Evolutionary conservation across 2,113 vertebrate genomes (phyloP), one percentile per base, ranked within the genome.

Genomic region (Xiphophorus hellerii): DNA sequence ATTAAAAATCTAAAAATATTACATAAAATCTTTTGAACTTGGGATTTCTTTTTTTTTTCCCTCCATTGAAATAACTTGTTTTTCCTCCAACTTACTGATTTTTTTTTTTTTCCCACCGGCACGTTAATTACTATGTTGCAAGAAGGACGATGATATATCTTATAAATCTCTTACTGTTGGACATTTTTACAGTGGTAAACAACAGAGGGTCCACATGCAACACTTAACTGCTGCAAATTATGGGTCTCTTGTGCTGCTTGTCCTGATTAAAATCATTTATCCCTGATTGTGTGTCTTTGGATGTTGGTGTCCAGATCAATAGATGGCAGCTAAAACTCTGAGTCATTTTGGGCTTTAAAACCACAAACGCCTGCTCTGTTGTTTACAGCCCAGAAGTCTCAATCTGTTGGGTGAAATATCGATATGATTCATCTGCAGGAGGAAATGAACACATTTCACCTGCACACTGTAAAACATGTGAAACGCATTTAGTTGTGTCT

Each of bases 231-330:
- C 51, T 25, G 51, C 51, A 54, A n/a, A 54, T 54, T 2, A 54
- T 11, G 5, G 22, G 17, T 54, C 51, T 25, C 17, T 22, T 54
- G 51, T 54, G 51, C 51, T 2, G 5, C 39, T 10, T 20, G 10
- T 48, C 2, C 4, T 4, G 44, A 58, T 71, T 44, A 4, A 67
- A 74, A 62, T 30, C 17, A 3, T 68, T 66, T 33, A 28, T 17
- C 51, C 1, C 0, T 51, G 0, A 54, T 30, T 68, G 71, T 70
- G 51, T 10, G 51, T 25, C 51, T 54, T 5, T 10, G 29, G 35
- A 44, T 63, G 76, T 75, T 30, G 68, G 76, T 51, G 54, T 30
- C 42, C n/a, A 12, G 78, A 85, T 88, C 83, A 54, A 87, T 88
- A 60, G 17, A 77, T 79, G 2, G 73, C 78, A 51, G 61, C 74